These are phyloP conservation scores for Hemibagrus guttatus DNA, from an alignment of 2,797 vertebrate genomes.

Conservation along the genomic window DNA sequence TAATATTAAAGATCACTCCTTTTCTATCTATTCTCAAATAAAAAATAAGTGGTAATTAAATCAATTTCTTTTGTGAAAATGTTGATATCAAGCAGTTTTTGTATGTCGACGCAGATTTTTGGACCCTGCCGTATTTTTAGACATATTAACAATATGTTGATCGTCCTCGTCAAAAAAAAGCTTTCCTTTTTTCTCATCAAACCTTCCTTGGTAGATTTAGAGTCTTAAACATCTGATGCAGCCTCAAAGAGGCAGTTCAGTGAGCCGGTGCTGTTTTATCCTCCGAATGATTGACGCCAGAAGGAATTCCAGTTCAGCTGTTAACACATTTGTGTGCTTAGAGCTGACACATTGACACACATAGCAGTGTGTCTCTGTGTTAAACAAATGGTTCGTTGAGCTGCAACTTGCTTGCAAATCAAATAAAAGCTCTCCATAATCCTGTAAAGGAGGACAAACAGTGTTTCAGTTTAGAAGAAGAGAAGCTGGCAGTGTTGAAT, in stretches of 20 bases:
- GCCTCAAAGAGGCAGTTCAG: conserved; percentile 51
- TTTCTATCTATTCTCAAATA: conserved; percentile 8
- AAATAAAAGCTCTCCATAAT: conserved; percentile 58
- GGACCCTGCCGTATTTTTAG: neutral
- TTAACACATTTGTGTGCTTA: conserved; percentile 58
- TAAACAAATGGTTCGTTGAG: conserved; percentile 60
- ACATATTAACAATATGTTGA: neutral
- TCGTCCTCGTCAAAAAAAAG: neutral
- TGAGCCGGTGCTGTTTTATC: conserved; percentile 49
- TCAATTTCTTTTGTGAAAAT: neutral
- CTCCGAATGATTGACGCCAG: conserved; percentile 51
- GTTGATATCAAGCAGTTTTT: neutral
- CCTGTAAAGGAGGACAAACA: conserved; percentile 53
- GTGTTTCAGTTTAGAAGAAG: conserved; percentile 46
- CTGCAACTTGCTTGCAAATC: conserved; percentile 54
- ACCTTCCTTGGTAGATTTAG: conserved; percentile 30
- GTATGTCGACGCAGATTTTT: neutral
- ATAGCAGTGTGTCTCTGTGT: conserved; percentile 55
- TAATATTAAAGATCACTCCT: neutral
- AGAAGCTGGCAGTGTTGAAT: conserved; percentile 47
- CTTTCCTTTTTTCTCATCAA: neutral
- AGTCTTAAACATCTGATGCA: conserved; percentile 31
- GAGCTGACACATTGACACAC: conserved; percentile 60
- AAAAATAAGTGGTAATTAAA: neutral
- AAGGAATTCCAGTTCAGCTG: conserved; percentile 58